Conservation (phyloP, 2,888 invertebrate species). For the Diploptera punctata region DNA sequence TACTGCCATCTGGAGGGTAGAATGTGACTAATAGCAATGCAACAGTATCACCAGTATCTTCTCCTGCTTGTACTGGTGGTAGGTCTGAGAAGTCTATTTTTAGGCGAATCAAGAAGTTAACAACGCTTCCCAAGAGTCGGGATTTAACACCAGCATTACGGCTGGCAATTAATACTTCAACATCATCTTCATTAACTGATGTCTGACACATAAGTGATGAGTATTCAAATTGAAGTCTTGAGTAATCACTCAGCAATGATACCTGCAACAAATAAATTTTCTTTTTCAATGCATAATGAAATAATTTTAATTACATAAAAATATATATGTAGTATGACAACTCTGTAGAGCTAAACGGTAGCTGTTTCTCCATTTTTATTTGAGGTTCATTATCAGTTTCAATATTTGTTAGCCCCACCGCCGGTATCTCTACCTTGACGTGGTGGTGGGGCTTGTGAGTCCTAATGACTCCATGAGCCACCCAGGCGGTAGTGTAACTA, state of each 20-base stretch:
- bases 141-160: slow-evolving; percentile 34
- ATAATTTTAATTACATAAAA: too few species aligned
- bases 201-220: slow-evolving; percentile 64
- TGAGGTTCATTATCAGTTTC: too few species aligned
- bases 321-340: too few species aligned
- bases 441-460: too few species aligned
- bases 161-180: slow-evolving; percentile 67
- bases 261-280: slow-evolving; percentile 33
- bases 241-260: slow-evolving; percentile 51
- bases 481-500: too few species aligned
- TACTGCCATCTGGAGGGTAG: slow-evolving; percentile 59
- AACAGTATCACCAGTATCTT: slow-evolving; percentile 57
- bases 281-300: too few species aligned
- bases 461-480: too few species aligned
- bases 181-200: slow-evolving; percentile 62
- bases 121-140: slow-evolving; percentile 57
- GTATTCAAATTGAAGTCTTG: slow-evolving; percentile 68
- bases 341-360: too few species aligned
- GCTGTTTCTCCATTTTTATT: too few species aligned
- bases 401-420: too few species aligned
- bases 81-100: slow-evolving; percentile 67
- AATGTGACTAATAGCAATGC: slow-evolving; percentile 65
- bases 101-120: slow-evolving; percentile 69
- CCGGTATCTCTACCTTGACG: too few species aligned
- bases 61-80: slow-evolving; percentile 62